Conservation (phyloP, 2,797 vertebrate species). For the Cirrhinus mrigala region DNA sequence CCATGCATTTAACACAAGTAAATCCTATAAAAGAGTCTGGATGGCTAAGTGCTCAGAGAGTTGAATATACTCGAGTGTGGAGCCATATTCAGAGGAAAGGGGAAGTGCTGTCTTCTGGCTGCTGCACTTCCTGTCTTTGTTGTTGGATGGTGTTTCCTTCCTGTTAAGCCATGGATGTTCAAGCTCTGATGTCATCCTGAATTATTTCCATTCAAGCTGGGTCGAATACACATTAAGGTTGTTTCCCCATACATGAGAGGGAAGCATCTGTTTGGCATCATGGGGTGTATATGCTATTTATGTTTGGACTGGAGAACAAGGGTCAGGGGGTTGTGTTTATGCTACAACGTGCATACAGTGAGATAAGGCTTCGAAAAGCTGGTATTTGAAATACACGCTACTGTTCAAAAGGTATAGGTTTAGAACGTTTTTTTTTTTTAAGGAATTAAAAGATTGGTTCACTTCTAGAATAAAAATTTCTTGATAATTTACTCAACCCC, state of each 20-base stretch:
- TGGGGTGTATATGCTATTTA: background rate
- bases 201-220: slow-evolving; percentile 36
- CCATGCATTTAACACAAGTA: slow-evolving; percentile 17
- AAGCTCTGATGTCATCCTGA: slow-evolving; percentile 51
- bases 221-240: background rate
- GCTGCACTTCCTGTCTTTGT: slow-evolving; percentile 67
- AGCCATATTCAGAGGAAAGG: slow-evolving; percentile 50
- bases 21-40: slow-evolving; percentile 38
- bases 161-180: slow-evolving; percentile 31
- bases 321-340: slow-evolving; percentile 11
- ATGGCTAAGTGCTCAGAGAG: slow-evolving; percentile 1
- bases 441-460: too few relatives aligned
- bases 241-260: slow-evolving; percentile 2
- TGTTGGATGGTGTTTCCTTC: slow-evolving; percentile 59
- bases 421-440: background rate
- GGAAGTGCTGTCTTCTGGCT: slow-evolving; percentile 40
- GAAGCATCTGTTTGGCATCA: slow-evolving; percentile 40
- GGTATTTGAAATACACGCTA: background rate
- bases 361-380: background rate
- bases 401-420: background rate
- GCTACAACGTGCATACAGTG: background rate
- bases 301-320: background rate
- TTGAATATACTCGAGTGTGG: slow-evolving; percentile 28
- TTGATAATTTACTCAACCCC: too few relatives aligned
- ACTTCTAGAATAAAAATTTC: too few relatives aligned